Conservation (phyloP, 2,113 vertebrate species). For the Blennius ocellaris region DNA sequence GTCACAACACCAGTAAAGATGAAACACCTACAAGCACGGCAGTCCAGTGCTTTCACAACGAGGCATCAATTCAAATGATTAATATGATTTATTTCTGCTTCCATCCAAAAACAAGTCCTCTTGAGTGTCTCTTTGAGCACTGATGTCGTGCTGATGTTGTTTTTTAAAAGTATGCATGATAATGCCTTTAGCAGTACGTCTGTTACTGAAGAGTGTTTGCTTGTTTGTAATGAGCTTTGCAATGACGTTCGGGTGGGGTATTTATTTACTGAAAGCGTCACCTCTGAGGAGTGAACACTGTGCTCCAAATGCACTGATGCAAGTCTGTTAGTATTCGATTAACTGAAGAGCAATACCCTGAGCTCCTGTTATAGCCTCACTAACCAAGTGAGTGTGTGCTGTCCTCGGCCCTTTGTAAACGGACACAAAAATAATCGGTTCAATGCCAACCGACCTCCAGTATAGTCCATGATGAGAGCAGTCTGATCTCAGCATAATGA, state of each 20-base stretch:
- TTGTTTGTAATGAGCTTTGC: slow-evolving; percentile 40
- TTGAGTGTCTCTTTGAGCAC: slow-evolving; percentile 36
- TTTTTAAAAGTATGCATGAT: slow-evolving; percentile 36
- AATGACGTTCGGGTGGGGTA: slow-evolving; percentile 62
- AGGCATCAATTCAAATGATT: slow-evolving; percentile 1
- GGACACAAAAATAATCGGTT: slow-evolving; percentile 19
- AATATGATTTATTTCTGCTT: slow-evolving; percentile 29
- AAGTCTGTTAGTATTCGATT: no score
- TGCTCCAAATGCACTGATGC: no score
- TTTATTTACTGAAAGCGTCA: slow-evolving; percentile 75
- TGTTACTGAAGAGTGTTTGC: slow-evolving; percentile 46
- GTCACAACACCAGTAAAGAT: slow-evolving; percentile 44
- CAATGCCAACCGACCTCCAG: slow-evolving; percentile 32
- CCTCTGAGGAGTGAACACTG: slow-evolving; percentile 24
- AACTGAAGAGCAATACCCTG: background rate
- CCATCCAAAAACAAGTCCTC: slow-evolving; percentile 4
- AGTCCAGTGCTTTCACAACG: slow-evolving; percentile 18
- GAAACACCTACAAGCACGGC: slow-evolving; percentile 42
- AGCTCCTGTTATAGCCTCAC: slow-evolving; percentile 10
- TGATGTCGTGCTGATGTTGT: slow-evolving; percentile 18
- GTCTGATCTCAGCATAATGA: slow-evolving; percentile 44
- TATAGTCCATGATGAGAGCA: slow-evolving; percentile 29
- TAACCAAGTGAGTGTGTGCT: slow-evolving; percentile 2
- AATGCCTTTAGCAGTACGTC: slow-evolving; percentile 34
- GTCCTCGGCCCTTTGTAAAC: slow-evolving; percentile 21